Evolutionary conservation across 2,797 vertebrate genomes (phyloP), one percentile per base, ranked within the genome.

Genomic region (Coracias cyanogaster): DNA sequence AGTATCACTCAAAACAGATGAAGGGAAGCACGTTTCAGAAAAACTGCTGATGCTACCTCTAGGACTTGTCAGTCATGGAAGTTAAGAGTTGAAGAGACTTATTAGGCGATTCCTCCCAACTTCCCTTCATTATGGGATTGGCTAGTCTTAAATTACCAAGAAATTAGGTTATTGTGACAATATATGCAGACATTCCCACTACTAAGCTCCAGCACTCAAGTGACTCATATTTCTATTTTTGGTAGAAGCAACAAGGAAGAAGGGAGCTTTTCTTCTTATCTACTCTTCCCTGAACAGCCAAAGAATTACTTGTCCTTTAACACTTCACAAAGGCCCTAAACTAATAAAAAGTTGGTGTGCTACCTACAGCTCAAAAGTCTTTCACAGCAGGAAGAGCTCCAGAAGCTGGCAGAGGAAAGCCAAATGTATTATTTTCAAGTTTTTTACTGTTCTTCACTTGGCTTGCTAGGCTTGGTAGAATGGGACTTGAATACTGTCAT

Each of bases 151-250:
- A 91, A 89, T 79, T 58, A 28, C 41, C 48, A 12, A 60, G 52
- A 70, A 97, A 96, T 97, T 12, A 92, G 91, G 94, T 93, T 96
- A 95, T 86, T 93, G 78, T 93, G 82, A 67, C 91, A 93, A 74
- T 49, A 49, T 15, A 66, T 12, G 65, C 90, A 91, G 45, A 52
- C 76, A 79, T 73, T 49, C 84, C 89, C 72, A 28, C 61, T n/a
- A 24, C 65, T 15, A 60, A 92, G 85, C 86, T 92, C 16, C 81
- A 71, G 91, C 86, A 55, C 72, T 66, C 46, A 5, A 76, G 17
- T 95, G 94, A 97, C 37, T 95, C 93, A 91, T 10, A 4, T 29
- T 61, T 67, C 86, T 95, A 87, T 93, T 94, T 86, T 43, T 3
- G 5, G 78, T 33, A 90, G 65, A 33, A 66, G 39, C 35, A 84